Percentiles rank a stretch among this genome's conserved stretches.
Evolutionary conservation across 2,113 vertebrate genomes (phyloP).

Genomic region (Dinomys branickii): DNA sequence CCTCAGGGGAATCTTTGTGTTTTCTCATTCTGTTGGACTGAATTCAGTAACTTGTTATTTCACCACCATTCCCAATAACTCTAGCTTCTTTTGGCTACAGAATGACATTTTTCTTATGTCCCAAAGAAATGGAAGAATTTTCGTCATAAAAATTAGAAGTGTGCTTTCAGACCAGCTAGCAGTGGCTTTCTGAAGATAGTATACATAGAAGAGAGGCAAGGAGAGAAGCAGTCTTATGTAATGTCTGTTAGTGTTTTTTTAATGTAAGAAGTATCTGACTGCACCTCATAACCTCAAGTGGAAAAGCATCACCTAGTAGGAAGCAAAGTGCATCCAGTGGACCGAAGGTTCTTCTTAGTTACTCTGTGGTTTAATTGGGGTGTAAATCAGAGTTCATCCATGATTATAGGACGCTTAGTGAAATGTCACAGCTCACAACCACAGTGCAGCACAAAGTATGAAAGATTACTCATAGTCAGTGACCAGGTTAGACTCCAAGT

Average conservation of each 20-base stretch:
- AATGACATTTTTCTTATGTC: not conserved
- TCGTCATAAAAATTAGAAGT: not conserved
- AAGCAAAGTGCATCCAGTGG: slow-evolving; percentile 14
- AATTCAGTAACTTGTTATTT: not conserved
- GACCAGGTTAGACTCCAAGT: not conserved
- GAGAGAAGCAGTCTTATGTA: not conserved
- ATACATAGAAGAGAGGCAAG: not conserved
- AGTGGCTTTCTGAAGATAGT: not conserved
- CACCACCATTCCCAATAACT: not conserved
- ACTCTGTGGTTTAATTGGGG: not conserved
- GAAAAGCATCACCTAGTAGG: slow-evolving; percentile 18
- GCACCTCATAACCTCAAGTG: not conserved
- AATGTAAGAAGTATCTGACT: not conserved
- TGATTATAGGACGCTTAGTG: not conserved
- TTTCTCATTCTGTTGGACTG: not conserved
- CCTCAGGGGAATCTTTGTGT: not conserved
- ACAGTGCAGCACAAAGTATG: not conserved
- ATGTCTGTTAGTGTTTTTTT: slow-evolving; percentile 19
- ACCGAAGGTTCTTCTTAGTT: not conserved
- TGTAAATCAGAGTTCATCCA: not conserved
- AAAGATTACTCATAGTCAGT: not conserved
- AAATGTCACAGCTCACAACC: not conserved
- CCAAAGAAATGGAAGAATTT: not conserved
- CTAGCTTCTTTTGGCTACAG: not conserved
- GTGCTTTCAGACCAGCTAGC: not conserved